phyloP scores from a whole-genome alignment of 2,797 vertebrate species.

The Ptychadena robeensis region DNA sequence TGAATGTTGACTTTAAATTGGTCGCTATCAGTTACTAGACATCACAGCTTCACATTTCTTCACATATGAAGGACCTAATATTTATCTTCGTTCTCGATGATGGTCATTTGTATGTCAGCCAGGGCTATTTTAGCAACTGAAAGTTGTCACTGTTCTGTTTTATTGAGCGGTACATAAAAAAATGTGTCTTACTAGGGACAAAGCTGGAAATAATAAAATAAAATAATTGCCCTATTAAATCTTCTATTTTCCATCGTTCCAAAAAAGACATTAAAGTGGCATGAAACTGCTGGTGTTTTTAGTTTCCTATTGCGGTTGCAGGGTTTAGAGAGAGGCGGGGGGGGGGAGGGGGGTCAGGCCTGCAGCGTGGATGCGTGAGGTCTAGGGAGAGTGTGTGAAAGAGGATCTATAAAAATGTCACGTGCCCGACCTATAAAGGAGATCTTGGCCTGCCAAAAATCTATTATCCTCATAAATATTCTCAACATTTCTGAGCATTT shows the following conservation, averaged over 20 bases:
- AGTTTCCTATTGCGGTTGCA: neutral
- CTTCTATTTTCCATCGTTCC: neutral
- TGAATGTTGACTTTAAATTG: too few relatives aligned
- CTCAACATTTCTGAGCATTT: conserved; percentile 46
- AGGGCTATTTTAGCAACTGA: neutral
- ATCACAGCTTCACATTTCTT: neutral
- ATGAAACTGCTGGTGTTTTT: neutral
- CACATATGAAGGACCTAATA: neutral
- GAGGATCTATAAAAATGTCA: conserved; percentile 50
- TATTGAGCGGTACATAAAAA: neutral
- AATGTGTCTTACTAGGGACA: conserved; percentile 10
- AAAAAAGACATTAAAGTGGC: neutral
- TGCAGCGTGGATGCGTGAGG: conserved; percentile 2
- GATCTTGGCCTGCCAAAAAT: conserved; percentile 57
- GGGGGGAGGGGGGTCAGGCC: neutral
- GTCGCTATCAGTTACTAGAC: too few relatives aligned
- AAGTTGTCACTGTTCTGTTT: neutral
- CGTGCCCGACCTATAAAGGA: conserved; percentile 47
- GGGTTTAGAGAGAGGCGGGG: neutral
- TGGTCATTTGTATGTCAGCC: neutral
- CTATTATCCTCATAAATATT: conserved; percentile 61
- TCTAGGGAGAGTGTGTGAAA: conserved; percentile 34
- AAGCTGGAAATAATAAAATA: conserved; percentile 17
- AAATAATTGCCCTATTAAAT: neutral
- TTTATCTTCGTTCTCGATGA: neutral